A percentile compares a stretch with the other conserved stretches of the same genome.
These are phyloP conservation scores for Trigoniulus corallinus DNA, from an alignment of 1,140 invertebrate genomes.

Conservation along the genomic window DNA sequence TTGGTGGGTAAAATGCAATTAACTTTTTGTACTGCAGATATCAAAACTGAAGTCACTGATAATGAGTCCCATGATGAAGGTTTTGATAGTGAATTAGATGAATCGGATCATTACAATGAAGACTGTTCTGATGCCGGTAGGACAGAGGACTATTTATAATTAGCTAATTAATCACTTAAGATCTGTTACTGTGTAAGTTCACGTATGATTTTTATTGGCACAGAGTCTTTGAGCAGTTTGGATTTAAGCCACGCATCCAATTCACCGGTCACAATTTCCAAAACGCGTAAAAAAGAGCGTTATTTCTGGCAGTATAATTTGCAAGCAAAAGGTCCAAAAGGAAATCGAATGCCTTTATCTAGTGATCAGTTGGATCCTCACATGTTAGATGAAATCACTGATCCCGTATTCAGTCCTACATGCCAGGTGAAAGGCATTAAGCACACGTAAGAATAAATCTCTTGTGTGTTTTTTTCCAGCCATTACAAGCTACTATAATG, in stretches of 20 bases:
- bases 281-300: conserved; percentile 48
- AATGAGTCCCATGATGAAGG: conserved; percentile 59
- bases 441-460: conserved; percentile 45
- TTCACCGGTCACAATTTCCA: neutral
- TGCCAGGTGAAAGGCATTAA: conserved; percentile 79
- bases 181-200: conserved; percentile 13
- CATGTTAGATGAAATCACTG: conserved; percentile 67
- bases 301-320: conserved; percentile 99
- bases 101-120: conserved; percentile 69
- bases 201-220: conserved; percentile 12
- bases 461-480: neutral
- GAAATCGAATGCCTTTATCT: conserved; percentile 62
- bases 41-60: neutral
- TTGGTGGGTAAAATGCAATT: neutral
- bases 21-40: neutral
- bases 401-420: conserved; percentile 80
- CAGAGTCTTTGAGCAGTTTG: too few species aligned
- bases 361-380: conserved; percentile 82
- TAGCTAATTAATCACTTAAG: conserved; percentile 2
- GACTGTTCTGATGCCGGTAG: conserved; percentile 26
- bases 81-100: conserved; percentile 54
- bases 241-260: too few species aligned
- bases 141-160: neutral
- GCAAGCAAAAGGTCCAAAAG: conserved; percentile 94
- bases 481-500: neutral